Percentiles rank a stretch among this genome's conserved stretches.
These are phyloP conservation scores for Trichonephila clavipes DNA, from an alignment of 1,140 invertebrate species.

Conservation along the genomic window DNA sequence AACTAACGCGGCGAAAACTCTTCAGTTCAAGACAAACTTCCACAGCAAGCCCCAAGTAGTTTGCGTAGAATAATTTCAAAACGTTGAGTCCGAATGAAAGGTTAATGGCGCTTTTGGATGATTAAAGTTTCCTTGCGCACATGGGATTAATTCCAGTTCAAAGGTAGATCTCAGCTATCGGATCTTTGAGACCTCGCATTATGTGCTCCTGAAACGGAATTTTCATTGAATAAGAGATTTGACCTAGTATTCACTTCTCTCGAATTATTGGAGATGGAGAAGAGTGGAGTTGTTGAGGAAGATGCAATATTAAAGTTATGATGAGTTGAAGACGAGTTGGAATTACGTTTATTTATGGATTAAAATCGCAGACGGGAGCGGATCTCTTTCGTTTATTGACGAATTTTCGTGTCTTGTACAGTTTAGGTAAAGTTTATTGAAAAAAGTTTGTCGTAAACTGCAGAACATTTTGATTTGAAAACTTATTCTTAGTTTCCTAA, in stretches of 20 bases:
- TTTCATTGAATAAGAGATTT: slow-evolving; percentile 23
- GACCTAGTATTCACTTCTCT: not conserved
- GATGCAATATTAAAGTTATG: not conserved
- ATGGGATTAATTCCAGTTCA: slow-evolving; percentile 18
- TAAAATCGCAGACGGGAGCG: not conserved
- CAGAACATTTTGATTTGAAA: no score
- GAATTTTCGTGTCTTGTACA: not conserved
- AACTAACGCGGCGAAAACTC: not conserved
- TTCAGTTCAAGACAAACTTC: not conserved
- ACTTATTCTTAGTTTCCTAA: no score
- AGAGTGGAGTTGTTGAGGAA: not conserved
- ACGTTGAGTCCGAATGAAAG: slow-evolving; percentile 28
- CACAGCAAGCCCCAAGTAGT: slow-evolving; percentile 6
- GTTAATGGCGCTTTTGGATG: slow-evolving; percentile 43
- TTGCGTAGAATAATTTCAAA: slow-evolving; percentile 39
- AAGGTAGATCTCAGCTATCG: slow-evolving; percentile 33
- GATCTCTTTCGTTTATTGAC: not conserved
- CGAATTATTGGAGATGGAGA: not conserved
- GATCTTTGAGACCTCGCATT: not conserved
- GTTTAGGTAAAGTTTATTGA: not conserved
- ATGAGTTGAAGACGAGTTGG: not conserved
- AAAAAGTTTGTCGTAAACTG: not conserved
- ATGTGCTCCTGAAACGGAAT: not conserved
- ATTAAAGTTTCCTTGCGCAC: slow-evolving; percentile 44
- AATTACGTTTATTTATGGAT: not conserved